Evolutionary conservation across 2,797 vertebrate species (phyloP), one percentile per base, ranked within the genome.

Genomic region (Lophius americanus): DNA sequence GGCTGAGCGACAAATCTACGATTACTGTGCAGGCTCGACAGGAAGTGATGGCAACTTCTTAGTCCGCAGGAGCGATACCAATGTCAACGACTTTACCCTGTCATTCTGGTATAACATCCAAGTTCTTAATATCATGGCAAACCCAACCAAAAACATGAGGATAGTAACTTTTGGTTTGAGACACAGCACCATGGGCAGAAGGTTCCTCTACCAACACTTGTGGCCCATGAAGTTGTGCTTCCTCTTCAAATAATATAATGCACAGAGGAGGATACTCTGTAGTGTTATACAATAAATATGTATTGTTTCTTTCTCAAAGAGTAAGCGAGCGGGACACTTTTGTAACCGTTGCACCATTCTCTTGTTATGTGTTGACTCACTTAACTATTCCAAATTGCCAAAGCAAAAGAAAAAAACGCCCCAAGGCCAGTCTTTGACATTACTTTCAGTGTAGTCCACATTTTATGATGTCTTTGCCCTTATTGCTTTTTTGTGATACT

Each of bases 1-100:
- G 23, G 97, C 96, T 0, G 97, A 99, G 90, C 92, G 87, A 41
- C 92, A 98, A 53, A 94, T 99, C 50, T 93, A 96, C 11, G 96
- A 98, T 5, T 96, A 94, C 86, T 98, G 97, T 6, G 88, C 92
- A 0, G 96, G 98, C 89, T 93, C 89, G 0, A 94, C 95, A 5
- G 95, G 93, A 64, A 91, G 87, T 61, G 96, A 98, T 0, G 97
- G 98, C 5, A 98, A 96, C 1, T 99, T 99, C 87, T 56, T 99
- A 78, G 96, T 98, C 79, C 93, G 98, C 60, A 93, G 95, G 80
- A 99, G 98, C 3, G 94, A 96, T 78, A 94, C 90, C n/a, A 95
- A 73, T 41, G 86, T 89, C 60, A 90, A 92, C 0, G 95, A 96
- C 86, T 96, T 85, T 91, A 97, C 96, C 7, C 93, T 99, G 52